These are phyloP conservation scores for Scaptomyza polygonia DNA, from an alignment of 2,888 invertebrate species.

Conservation along the genomic window DNA sequence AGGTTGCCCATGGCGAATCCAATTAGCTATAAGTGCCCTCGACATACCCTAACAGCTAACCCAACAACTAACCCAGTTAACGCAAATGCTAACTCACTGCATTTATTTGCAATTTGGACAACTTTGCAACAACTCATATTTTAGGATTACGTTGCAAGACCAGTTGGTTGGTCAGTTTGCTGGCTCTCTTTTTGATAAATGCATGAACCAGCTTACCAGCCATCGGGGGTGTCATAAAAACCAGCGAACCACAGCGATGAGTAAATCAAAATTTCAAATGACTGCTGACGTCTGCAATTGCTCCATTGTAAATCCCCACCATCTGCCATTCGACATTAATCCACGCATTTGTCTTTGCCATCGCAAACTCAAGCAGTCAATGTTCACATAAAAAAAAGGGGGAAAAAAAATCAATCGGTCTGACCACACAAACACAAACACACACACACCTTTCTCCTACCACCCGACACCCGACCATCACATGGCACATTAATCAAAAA, in stretches of 20 bases:
- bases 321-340: slow-evolving; percentile 42
- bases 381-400: slow-evolving; percentile 8
- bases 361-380: slow-evolving; percentile 12
- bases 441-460: background rate
- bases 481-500: slow-evolving; percentile 75
- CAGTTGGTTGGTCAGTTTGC: background rate
- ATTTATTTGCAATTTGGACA: slow-evolving; percentile 31
- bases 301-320: slow-evolving; percentile 17
- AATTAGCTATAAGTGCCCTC: slow-evolving; percentile 4
- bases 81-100: slow-evolving; percentile 9
- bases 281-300: slow-evolving; percentile 54
- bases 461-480: too few relatives aligned
- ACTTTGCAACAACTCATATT: slow-evolving; percentile 33
- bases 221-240: slow-evolving; percentile 2
- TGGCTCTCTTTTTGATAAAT: slow-evolving; percentile 43
- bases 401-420: slow-evolving; percentile 59
- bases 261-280: slow-evolving; percentile 47
- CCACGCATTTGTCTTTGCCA: slow-evolving; percentile 60
- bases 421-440: slow-evolving; percentile 4
- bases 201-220: slow-evolving; percentile 28
- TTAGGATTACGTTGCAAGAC: slow-evolving; percentile 11
- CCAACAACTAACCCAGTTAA: background rate
- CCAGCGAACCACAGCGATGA: slow-evolving; percentile 2
- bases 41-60: background rate
- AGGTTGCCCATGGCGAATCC: background rate